phyloP scores from a whole-genome alignment of 2,888 invertebrate species.

The Eueremaeus valkanovi region DNA sequence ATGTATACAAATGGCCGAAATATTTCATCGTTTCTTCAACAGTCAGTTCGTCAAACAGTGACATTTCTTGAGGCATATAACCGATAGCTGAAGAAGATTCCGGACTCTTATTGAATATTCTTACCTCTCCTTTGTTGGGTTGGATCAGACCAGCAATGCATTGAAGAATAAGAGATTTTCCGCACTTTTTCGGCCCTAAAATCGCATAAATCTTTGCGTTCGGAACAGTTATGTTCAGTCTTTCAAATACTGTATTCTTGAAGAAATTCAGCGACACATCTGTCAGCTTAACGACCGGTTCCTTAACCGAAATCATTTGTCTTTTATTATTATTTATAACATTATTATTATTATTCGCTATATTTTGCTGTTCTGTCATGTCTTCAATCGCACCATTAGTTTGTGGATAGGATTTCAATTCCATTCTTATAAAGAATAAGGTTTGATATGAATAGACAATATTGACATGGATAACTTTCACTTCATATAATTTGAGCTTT shows the following conservation, averaged over 20 bases:
- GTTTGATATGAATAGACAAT: background rate
- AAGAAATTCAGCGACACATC: slow-evolving; percentile 7
- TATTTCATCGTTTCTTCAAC: slow-evolving; percentile 25
- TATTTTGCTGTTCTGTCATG: background rate
- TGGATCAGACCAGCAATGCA: slow-evolving; percentile 29
- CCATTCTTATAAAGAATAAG: background rate
- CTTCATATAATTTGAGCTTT: no score
- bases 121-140: background rate
- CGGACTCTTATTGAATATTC: background rate
- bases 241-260: background rate
- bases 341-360: background rate
- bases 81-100: background rate
- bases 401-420: slow-evolving; percentile 3
- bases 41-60: slow-evolving; percentile 16
- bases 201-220: slow-evolving; percentile 17
- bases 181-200: slow-evolving; percentile 4
- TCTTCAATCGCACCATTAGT: background rate
- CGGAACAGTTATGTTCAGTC: slow-evolving; percentile 22
- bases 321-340: background rate
- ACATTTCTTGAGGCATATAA: slow-evolving; percentile 29
- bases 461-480: background rate
- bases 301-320: background rate
- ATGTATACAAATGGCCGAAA: slow-evolving; percentile 17
- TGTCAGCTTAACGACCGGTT: slow-evolving; percentile 11
- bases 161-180: slow-evolving; percentile 19